These are phyloP conservation scores for Rhea americana DNA, from an alignment of 2,113 vertebrate species.

Conservation along the genomic window DNA sequence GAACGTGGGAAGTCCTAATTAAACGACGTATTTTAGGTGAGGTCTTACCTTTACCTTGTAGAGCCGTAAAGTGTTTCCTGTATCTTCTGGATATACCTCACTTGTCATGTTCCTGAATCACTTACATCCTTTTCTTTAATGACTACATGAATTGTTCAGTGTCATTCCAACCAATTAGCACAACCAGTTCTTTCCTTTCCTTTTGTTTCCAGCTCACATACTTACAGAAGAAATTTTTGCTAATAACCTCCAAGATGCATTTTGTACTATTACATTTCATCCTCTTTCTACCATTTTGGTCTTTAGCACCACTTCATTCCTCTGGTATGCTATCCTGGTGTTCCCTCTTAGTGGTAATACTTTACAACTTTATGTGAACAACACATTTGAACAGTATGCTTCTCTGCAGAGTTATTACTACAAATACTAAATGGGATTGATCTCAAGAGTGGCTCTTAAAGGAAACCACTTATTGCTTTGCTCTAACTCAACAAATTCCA, in stretches of 20 bases:
- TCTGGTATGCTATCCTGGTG: background rate
- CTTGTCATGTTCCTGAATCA: background rate
- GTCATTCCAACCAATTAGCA: background rate
- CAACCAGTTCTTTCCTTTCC: background rate
- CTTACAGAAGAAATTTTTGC: background rate
- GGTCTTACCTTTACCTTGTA: background rate
- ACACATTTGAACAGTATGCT: background rate
- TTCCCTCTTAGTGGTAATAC: background rate
- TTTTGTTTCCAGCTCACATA: background rate
- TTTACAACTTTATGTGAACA: background rate
- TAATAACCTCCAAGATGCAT: background rate
- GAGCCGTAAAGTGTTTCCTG: background rate
- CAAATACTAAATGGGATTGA: background rate
- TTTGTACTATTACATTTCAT: background rate
- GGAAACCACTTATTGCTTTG: background rate
- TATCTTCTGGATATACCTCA: background rate
- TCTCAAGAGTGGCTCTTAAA: background rate
- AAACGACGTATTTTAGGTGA: background rate
- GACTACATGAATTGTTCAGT: background rate
- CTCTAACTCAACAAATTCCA: background rate
- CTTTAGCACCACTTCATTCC: background rate
- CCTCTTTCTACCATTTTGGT: background rate
- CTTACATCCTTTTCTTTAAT: background rate
- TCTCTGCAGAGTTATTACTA: background rate
- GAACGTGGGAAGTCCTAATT: background rate